Evolutionary conservation across 2,888 invertebrate species (phyloP), one percentile per base, ranked within the genome.

Genomic region (Thecophora atra): DNA sequence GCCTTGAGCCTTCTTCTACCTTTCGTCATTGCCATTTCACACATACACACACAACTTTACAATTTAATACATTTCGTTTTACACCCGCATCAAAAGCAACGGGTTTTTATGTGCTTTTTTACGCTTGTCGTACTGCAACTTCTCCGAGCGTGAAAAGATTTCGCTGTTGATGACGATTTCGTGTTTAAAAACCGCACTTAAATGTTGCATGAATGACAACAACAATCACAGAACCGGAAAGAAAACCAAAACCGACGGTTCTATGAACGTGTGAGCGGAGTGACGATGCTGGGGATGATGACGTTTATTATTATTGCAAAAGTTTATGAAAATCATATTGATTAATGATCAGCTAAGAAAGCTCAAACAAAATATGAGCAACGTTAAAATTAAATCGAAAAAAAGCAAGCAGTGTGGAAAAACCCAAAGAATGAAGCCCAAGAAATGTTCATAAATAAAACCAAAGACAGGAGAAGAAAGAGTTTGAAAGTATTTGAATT

Each of bases 251-350:
- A 70, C 28, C 42, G 19, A 74, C 72, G 76, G 70, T 75, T 54
- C 47, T 64, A 47, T 58, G 66, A 65, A 63, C 72, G 60, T 72
- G 56, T 66, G n/a, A n/a, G 6, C 37, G 6, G 11, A 37, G 62
- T 73, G 56, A 75, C 68, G 76, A 75, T 72, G 77, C 24, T 26
- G 52, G 56, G 17, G 56, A 24, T 60, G 69, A 19, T 54, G 58
- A 1, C 17, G 28, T 26, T 24, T 54, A 42, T 68, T 69, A 58
- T 69, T 69, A 24, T 58, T 56, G 69, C 44, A 44, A 26, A 21
- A 8, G 11, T 56, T 21, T 56, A n/a, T n/a, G n/a, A n/a, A n/a
- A n/a, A n/a, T n/a, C n/a, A n/a, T n/a, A n/a, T n/a, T n/a, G n/a
- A n/a, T n/a, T n/a, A n/a, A n/a, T n/a, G n/a, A n/a, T n/a, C n/a